Evolutionary conservation across 1,140 invertebrate species (phyloP), one percentile per base, ranked within the genome.

Genomic region (Bombus confusus): DNA sequence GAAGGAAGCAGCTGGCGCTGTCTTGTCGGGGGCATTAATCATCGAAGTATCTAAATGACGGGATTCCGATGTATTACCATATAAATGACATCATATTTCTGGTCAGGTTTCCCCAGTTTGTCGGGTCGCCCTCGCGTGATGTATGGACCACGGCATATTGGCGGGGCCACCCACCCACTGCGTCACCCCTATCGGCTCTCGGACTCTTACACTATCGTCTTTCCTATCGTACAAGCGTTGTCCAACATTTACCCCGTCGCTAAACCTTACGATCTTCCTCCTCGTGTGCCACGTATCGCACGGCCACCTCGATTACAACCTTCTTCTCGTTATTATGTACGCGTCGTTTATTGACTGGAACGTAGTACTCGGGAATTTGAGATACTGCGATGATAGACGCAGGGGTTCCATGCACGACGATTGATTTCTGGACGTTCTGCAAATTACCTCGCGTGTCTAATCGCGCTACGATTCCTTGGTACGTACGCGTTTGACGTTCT

Each of bases 21-120:
- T 94, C 93, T 95, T 95, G 94, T 95, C 94, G 93, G 87, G 82
- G 90, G 94, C 95, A 96, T 96, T 96, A 96, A 96, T 96, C 96
- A 96, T 96, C 95, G 93, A 95, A 96, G 95, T 96, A 96, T 96
- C 95, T 96, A 96, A 96, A 96, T 96, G 96, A 96, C 96, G 96
- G 96, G 96, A 96, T 96, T 96, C 95, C 95, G 95, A 96, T 96
- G 96, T 95, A 96, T 96, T 96, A 96, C 96, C 96, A 96, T 96
- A 96, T 96, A 96, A 96, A 96, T 96, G 96, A 96, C 96, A 96
- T 96, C 95, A 96, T 96, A 96, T 96, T 96, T 96, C 96, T 96
- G 95, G 95, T 96, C 95, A 96, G 95, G 95, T 95, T 95, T 95
- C 95, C 95, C 95, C 94, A 95, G 95, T 95, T 95, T 95, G 95